Percentiles rank a stretch among this genome's conserved stretches.
Conservation (phyloP, 2,888 invertebrate species). For the Ophion obscuratus region DNA sequence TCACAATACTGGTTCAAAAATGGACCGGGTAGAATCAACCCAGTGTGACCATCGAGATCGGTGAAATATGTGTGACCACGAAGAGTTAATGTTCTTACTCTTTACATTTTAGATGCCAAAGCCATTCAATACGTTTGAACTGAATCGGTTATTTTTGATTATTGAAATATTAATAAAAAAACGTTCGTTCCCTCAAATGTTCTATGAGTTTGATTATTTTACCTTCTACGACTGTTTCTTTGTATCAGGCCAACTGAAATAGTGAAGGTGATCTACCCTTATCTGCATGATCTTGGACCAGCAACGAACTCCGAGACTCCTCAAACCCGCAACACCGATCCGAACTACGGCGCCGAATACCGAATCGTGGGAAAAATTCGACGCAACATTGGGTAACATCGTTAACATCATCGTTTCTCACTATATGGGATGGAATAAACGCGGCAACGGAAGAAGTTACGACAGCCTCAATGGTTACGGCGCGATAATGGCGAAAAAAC, state of each 20-base stretch:
- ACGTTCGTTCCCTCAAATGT: slow-evolving; percentile 10
- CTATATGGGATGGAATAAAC: too few relatives aligned
- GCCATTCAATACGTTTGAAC: too few relatives aligned
- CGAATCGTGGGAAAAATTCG: slow-evolving; percentile 37
- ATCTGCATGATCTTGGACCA: slow-evolving; percentile 24
- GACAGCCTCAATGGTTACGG: slow-evolving; percentile 72
- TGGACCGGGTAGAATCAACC: too few relatives aligned
- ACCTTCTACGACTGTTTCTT: too few relatives aligned
- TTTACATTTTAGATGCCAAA: too few relatives aligned
- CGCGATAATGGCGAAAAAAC: slow-evolving; percentile 64
- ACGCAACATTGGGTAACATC: slow-evolving; percentile 43
- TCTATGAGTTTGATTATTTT: too few relatives aligned
- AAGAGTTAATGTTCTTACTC: too few relatives aligned
- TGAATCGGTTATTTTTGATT: background rate
- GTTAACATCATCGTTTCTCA: slow-evolving; percentile 71
- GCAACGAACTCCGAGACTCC: slow-evolving; percentile 20
- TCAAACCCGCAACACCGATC: slow-evolving; percentile 11
- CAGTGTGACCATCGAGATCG: too few relatives aligned
- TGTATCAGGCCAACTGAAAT: slow-evolving; percentile 24
- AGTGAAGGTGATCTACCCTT: slow-evolving; percentile 32
- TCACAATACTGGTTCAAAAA: too few relatives aligned
- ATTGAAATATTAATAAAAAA: slow-evolving; percentile 31
- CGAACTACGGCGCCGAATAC: slow-evolving; percentile 27
- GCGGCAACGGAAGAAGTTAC: slow-evolving; percentile 59
- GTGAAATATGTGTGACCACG: too few relatives aligned